Percentiles rank a stretch among this genome's conserved stretches.
Conservation (phyloP, 2,888 invertebrate species). For the Tipula helvola region DNA sequence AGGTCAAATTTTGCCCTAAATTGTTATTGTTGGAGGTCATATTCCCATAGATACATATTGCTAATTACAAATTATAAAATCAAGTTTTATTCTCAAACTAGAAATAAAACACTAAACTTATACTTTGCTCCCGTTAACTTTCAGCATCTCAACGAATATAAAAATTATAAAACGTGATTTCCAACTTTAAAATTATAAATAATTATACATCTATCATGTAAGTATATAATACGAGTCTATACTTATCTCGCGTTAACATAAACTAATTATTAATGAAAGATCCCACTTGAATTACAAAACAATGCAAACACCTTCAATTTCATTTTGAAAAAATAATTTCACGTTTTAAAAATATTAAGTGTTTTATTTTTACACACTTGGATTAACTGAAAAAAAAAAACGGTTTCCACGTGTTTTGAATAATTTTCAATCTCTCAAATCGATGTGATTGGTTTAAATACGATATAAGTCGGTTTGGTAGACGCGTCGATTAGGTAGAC, state of each 20-base stretch:
- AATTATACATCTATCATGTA: background rate
- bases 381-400: background rate
- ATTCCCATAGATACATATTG: no score
- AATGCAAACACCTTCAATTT: background rate
- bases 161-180: background rate
- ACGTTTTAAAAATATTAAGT: background rate
- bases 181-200: background rate
- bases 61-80: no score
- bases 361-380: background rate
- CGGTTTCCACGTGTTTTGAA: background rate
- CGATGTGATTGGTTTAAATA: background rate
- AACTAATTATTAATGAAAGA: background rate
- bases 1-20: no score
- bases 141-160: background rate
- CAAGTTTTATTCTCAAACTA: no score
- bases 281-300: background rate
- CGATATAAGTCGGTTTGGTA: background rate
- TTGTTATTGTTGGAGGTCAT: no score
- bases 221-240: background rate
- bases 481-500: background rate
- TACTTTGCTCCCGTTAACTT: background rate
- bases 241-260: background rate
- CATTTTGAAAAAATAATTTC: background rate
- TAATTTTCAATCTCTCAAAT: background rate
- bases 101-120: no score